phyloP scores from a whole-genome alignment of 2,888 invertebrate genomes.

The Agonopterix heracliana region DNA sequence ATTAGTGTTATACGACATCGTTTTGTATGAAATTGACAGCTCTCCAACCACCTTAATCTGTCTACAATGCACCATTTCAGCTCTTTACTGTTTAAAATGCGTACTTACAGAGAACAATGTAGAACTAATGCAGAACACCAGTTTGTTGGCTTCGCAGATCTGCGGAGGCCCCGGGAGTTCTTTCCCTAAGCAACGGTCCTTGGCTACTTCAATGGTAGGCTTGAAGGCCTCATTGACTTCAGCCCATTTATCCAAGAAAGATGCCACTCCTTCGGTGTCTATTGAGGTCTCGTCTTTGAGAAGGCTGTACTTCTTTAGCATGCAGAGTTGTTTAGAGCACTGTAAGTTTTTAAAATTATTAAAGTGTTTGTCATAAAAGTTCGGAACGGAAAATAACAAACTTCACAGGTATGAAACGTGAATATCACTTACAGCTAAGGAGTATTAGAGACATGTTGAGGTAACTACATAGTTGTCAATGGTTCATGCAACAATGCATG shows the following conservation, averaged over 20 bases:
- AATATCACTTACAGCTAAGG: too few relatives aligned
- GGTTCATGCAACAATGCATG: too few relatives aligned
- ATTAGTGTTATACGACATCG: too few relatives aligned
- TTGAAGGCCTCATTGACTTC: conserved; percentile 32
- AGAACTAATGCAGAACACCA: conserved; percentile 39
- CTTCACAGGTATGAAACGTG: too few relatives aligned
- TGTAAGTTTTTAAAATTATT: conserved; percentile 22
- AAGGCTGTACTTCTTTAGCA: conserved; percentile 38
- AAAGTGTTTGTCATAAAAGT: background rate
- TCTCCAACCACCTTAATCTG: too few relatives aligned
- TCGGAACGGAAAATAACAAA: too few relatives aligned
- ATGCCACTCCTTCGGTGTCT: conserved; percentile 30
- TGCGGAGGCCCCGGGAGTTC: conserved; percentile 34
- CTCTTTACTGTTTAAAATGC: too few relatives aligned
- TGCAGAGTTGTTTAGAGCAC: conserved; percentile 46
- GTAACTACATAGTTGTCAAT: too few relatives aligned
- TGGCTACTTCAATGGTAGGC: conserved; percentile 28
- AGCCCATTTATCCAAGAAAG: conserved; percentile 35
- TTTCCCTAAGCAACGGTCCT: conserved; percentile 31
- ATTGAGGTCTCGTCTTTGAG: conserved; percentile 32
- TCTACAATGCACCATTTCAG: too few relatives aligned
- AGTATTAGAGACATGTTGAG: too few relatives aligned
- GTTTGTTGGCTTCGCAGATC: conserved; percentile 40
- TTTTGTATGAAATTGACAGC: too few relatives aligned
- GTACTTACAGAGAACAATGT: conserved; percentile 34